Evolutionary conservation across 2,888 invertebrate genomes (phyloP).

Genomic region (Drosophila emarginata): DNA sequence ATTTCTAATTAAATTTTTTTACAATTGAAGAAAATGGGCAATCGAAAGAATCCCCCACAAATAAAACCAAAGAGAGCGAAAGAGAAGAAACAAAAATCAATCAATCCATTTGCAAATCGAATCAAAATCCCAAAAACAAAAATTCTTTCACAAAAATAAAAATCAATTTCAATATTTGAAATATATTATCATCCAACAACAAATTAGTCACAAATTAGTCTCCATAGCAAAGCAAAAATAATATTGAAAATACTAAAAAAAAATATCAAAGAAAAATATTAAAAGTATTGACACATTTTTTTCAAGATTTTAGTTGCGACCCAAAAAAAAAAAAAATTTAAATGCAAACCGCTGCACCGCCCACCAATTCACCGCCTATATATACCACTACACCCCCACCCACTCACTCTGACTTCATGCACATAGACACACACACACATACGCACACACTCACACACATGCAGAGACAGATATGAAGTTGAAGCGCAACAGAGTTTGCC

Average conservation of each 20-base stretch:
- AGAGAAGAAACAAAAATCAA: constrained; percentile 62
- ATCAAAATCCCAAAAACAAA: constrained; percentile 48
- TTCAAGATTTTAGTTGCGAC: constrained; percentile 30
- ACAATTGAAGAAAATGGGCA: constrained; percentile 38
- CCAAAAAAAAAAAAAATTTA: background rate
- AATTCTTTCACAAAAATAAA: constrained; percentile 13
- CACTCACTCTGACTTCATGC: background rate
- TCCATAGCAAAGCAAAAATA: constrained; percentile 40
- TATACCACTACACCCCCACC: constrained; percentile 1
- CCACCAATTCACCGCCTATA: background rate
- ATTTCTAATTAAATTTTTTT: constrained; percentile 47
- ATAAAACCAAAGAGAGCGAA: constrained; percentile 69
- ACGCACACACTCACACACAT: background rate
- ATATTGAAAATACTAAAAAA: constrained; percentile 30
- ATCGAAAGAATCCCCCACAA: constrained; percentile 41
- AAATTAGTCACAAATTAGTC: constrained; percentile 60
- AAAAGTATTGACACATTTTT: constrained; percentile 9
- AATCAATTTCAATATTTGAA: constrained; percentile 21
- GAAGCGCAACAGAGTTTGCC: background rate
- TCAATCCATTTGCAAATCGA: constrained; percentile 48
- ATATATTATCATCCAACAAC: constrained; percentile 24
- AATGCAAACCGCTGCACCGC: constrained; percentile 8
- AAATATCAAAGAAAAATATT: constrained; percentile 5
- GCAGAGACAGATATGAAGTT: background rate
- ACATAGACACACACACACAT: background rate